A percentile compares a stretch with the other conserved stretches of the same genome.
phyloP scores from a whole-genome alignment of 2,113 vertebrate genomes.

The Campylomormyrus numenius region DNA sequence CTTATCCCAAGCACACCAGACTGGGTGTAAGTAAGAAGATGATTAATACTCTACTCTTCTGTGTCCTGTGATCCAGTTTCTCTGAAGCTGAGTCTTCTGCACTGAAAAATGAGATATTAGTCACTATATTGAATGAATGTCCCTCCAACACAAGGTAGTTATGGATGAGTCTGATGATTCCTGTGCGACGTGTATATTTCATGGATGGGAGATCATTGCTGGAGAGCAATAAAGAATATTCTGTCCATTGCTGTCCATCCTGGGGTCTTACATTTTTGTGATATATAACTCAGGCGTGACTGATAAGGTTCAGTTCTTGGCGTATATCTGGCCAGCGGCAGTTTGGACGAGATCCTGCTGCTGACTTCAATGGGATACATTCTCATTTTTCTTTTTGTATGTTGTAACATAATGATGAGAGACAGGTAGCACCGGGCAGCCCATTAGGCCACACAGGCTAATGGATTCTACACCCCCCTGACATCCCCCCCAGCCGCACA shows the following conservation, averaged over 20 bases:
- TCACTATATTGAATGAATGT: not conserved
- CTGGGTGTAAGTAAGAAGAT: not conserved
- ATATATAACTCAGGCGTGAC: not conserved
- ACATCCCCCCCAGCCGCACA: not conserved
- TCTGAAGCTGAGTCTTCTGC: not conserved
- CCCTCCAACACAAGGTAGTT: not conserved
- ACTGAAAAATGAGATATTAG: not conserved
- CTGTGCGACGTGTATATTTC: slow-evolving; percentile 1
- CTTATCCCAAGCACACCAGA: not conserved
- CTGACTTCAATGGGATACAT: not conserved
- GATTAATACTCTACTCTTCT: not conserved
- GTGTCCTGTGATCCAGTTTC: not conserved
- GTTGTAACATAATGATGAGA: not conserved
- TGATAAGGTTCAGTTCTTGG: not conserved
- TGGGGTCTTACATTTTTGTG: not conserved
- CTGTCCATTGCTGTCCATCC: not conserved
- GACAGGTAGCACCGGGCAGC: not conserved
- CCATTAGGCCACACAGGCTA: not conserved
- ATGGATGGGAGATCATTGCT: not conserved
- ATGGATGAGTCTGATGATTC: not conserved
- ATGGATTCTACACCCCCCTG: too few species aligned
- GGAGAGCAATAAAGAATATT: not conserved
- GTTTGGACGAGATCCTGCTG: not conserved
- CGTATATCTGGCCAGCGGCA: not conserved
- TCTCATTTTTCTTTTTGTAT: not conserved